These are phyloP conservation scores for Nasalis larvatus DNA, from an alignment of 2,113 vertebrate genomes.

Conservation along the genomic window DNA sequence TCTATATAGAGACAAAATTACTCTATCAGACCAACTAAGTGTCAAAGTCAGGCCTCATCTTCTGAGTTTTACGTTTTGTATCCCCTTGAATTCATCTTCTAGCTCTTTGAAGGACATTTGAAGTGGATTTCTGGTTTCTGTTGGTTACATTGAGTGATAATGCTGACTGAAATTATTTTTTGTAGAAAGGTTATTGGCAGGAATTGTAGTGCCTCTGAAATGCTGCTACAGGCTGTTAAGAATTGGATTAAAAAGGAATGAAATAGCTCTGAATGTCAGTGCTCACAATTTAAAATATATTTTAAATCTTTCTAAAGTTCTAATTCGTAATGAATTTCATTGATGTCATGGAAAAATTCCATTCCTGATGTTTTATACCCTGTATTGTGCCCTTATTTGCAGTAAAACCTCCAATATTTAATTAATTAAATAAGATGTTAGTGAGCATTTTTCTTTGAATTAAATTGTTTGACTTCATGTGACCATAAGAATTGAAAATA, in stretches of 20 bases:
- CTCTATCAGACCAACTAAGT: conserved; percentile 84
- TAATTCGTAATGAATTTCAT: conserved; percentile 72
- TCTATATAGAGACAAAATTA: conserved; percentile 84
- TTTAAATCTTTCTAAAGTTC: conserved; percentile 70
- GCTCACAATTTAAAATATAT: conserved; percentile 74
- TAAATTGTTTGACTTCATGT: background rate
- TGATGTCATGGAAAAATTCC: background rate
- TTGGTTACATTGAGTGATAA: conserved; percentile 77
- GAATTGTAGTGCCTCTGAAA: conserved; percentile 77
- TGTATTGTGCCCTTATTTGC: background rate
- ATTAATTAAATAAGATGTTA: background rate
- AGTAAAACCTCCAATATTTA: background rate
- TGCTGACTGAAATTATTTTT: conserved; percentile 82
- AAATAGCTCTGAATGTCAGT: conserved; percentile 77
- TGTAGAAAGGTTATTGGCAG: conserved; percentile 80
- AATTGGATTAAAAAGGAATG: conserved; percentile 73
- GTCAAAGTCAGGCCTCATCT: conserved; percentile 85
- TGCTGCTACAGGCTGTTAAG: conserved; percentile 77
- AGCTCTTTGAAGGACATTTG: conserved; percentile 82
- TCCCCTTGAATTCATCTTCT: conserved; percentile 83
- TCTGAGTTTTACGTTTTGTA: conserved; percentile 79
- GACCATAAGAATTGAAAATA: background rate
- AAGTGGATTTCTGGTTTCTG: conserved; percentile 85
- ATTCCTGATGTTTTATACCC: background rate
- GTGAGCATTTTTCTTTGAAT: background rate